A percentile compares a stretch with the other conserved stretches of the same genome.
phyloP scores from a whole-genome alignment of 2,797 vertebrate genomes.

The Luscinia luscinia region DNA sequence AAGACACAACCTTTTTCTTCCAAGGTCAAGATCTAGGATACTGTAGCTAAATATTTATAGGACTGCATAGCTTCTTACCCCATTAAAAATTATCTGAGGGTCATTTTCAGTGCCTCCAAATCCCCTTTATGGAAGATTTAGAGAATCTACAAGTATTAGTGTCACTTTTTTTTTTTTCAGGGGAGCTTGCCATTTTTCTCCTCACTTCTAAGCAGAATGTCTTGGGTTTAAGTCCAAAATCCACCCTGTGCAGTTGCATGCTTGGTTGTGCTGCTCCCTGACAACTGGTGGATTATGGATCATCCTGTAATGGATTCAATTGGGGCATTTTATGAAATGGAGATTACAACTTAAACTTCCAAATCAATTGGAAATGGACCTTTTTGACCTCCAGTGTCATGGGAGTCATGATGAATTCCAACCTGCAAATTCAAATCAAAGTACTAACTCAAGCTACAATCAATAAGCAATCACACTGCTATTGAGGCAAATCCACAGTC shows the following conservation, averaged over 20 bases:
- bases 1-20: not conserved
- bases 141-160: not conserved
- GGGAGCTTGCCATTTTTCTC: not conserved
- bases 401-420: constrained; percentile 30
- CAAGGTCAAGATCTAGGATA: not conserved
- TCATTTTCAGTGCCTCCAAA: not conserved
- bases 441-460: not conserved
- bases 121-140: not conserved
- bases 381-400: constrained; percentile 27
- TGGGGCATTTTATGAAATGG: constrained; percentile 18
- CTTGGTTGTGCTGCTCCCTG: not conserved
- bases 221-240: not conserved
- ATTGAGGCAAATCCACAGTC: not conserved
- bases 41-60: constrained; percentile 2
- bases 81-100: not conserved
- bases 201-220: not conserved
- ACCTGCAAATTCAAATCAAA: constrained; percentile 37
- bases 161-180: not conserved
- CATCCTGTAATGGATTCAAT: not conserved
- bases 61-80: not conserved
- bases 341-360: constrained; percentile 2
- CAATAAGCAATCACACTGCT: not conserved
- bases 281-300: constrained; percentile 9
- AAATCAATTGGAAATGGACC: constrained; percentile 2
- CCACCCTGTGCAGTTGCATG: not conserved